These are phyloP conservation scores for Tachuris rubrigastra DNA, from an alignment of 2,113 vertebrate genomes.

Conservation along the genomic window DNA sequence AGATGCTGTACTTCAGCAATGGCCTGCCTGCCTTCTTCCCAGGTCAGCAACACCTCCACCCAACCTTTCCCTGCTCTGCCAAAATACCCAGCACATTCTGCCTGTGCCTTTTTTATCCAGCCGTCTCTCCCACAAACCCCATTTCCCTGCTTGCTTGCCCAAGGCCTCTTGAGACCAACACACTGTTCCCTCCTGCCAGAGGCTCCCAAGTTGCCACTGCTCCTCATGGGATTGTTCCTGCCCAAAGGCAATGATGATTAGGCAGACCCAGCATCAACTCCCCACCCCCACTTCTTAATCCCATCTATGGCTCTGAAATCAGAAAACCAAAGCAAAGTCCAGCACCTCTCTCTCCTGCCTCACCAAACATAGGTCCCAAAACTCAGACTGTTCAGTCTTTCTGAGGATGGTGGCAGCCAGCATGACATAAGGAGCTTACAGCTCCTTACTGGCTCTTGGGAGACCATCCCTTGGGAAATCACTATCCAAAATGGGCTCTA, in stretches of 20 bases:
- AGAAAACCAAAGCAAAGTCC: background rate
- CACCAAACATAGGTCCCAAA: background rate
- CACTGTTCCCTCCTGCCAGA: background rate
- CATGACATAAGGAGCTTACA: background rate
- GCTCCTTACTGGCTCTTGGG: background rate
- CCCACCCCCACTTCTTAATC: background rate
- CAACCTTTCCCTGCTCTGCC: background rate
- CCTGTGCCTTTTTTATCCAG: fast-evolving
- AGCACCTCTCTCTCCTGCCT: background rate
- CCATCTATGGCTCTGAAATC: background rate
- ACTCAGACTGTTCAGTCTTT: background rate
- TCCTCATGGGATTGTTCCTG: background rate
- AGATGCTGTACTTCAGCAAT: background rate
- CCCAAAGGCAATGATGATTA: background rate
- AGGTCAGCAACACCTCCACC: constrained; percentile 41
- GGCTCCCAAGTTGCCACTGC: background rate
- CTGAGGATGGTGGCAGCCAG: background rate
- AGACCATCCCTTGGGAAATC: background rate
- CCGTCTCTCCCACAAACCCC: background rate
- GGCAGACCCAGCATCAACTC: background rate
- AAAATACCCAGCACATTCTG: background rate
- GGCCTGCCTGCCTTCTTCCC: background rate
- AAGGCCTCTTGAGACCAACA: background rate
- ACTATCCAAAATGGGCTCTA: fast-evolving
- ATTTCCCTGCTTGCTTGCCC: background rate